Evolutionary conservation across 1,140 invertebrate genomes (phyloP).

Genomic region (Lerema accius): DNA sequence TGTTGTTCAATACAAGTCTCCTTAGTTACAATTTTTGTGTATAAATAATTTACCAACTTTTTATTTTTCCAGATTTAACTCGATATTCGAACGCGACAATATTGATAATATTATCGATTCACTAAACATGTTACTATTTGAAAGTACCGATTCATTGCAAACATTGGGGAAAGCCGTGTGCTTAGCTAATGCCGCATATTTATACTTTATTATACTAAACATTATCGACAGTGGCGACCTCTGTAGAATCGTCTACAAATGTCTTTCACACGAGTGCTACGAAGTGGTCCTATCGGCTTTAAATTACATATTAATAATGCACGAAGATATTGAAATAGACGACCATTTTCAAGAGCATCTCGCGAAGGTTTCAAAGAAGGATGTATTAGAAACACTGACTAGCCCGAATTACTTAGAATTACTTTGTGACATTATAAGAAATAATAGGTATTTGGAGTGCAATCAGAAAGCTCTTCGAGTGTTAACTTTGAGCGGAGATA

Average conservation of each 20-base stretch:
- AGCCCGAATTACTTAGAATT: constrained; percentile 38
- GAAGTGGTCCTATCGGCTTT: constrained; percentile 57
- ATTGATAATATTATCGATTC: constrained; percentile 40
- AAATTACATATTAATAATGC: constrained; percentile 56
- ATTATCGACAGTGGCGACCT: constrained; percentile 35
- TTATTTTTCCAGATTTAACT: constrained; percentile 67
- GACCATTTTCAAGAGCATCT: constrained; percentile 54
- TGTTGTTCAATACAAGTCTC: too few relatives aligned
- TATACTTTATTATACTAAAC: constrained; percentile 47
- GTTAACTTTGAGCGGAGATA: constrained; percentile 49
- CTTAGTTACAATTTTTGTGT: too few relatives aligned
- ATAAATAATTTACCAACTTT: too few relatives aligned
- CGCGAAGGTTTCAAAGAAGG: constrained; percentile 22
- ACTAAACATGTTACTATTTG: constrained; percentile 48
- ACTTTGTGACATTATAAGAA: constrained; percentile 50
- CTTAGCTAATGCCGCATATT: constrained; percentile 49
- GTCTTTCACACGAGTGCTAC: constrained; percentile 48
- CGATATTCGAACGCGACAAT: constrained; percentile 38
- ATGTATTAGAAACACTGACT: constrained; percentile 30
- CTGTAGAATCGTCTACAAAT: constrained; percentile 39
- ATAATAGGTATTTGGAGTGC: constrained; percentile 60
- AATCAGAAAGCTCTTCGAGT: constrained; percentile 60
- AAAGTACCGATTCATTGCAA: constrained; percentile 8
- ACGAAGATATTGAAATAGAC: constrained; percentile 46
- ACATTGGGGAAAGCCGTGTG: constrained; percentile 54